phyloP scores from a whole-genome alignment of 2,888 invertebrate species.

The Nemotelus pantherinus region DNA sequence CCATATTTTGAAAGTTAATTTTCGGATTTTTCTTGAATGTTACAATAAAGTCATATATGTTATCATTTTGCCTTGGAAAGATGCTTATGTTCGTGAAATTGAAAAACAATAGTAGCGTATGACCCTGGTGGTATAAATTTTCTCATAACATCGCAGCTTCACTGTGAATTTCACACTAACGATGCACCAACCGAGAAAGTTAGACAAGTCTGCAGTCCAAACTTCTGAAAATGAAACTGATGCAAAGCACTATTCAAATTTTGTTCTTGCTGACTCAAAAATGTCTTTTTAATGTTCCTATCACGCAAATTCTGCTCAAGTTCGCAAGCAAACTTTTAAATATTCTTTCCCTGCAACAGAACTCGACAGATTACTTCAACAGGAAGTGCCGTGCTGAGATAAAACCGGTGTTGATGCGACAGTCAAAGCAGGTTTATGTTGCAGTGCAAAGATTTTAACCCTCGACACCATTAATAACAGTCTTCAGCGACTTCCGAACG shows the following conservation, averaged over 20 bases:
- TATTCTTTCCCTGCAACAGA: slow-evolving; percentile 6
- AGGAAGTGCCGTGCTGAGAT: neutral
- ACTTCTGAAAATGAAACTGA: slow-evolving; percentile 42
- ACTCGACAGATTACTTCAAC: neutral
- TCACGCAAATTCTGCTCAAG: neutral
- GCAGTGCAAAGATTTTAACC: slow-evolving; percentile 41
- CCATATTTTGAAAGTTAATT: too few species aligned
- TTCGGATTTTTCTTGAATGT: too few species aligned
- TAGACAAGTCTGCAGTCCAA: slow-evolving; percentile 5
- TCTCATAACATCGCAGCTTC: neutral
- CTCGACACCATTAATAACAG: slow-evolving; percentile 48
- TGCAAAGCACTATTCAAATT: slow-evolving; percentile 43
- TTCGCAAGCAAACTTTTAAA: neutral
- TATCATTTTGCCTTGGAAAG: too few species aligned
- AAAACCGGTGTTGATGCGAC: slow-evolving; percentile 10
- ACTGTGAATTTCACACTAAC: neutral
- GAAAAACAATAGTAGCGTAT: too few species aligned
- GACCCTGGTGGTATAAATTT: too few species aligned
- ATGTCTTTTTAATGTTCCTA: slow-evolving; percentile 51
- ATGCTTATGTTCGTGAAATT: too few species aligned
- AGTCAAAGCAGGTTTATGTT: neutral
- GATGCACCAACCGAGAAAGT: neutral
- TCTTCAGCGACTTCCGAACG: slow-evolving; percentile 21
- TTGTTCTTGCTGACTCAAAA: slow-evolving; percentile 48
- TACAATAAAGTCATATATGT: too few species aligned